These are phyloP conservation scores for Cheilosia soror DNA, from an alignment of 2,888 invertebrate species.

Conservation along the genomic window DNA sequence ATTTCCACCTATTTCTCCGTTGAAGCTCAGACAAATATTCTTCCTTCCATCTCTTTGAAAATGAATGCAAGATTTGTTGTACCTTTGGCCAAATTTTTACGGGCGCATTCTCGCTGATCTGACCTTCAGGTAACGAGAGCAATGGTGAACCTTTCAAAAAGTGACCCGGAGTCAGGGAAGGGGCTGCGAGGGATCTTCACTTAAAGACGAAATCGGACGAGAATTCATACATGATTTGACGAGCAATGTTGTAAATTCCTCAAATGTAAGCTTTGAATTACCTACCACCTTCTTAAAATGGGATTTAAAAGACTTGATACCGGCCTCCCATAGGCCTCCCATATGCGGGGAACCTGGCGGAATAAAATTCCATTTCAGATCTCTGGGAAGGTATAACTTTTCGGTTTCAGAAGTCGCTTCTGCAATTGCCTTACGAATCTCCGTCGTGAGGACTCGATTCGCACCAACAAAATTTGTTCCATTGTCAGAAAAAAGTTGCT, in stretches of 20 bases:
- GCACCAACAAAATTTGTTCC: slow-evolving; percentile 63
- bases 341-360: no score
- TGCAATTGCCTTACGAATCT: slow-evolving; percentile 13
- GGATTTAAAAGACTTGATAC: background rate
- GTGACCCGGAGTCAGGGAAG: slow-evolving; percentile 18
- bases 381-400: background rate
- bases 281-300: slow-evolving; percentile 29
- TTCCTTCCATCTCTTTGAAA: slow-evolving; percentile 26
- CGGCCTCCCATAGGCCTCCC: background rate
- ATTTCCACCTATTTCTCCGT: slow-evolving; percentile 26
- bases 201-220: background rate
- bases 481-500: slow-evolving; percentile 51
- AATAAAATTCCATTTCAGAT: background rate
- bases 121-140: slow-evolving; percentile 13
- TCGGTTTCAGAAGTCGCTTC: slow-evolving; percentile 17
- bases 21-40: slow-evolving; percentile 21
- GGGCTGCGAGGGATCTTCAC: background rate
- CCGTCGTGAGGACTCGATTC: background rate
- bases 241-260: slow-evolving; percentile 23
- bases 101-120: background rate
- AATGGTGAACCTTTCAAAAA: slow-evolving; percentile 27
- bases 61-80: slow-evolving; percentile 9
- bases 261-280: slow-evolving; percentile 25
- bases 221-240: background rate
- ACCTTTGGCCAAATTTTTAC: slow-evolving; percentile 20